Evolutionary conservation across 2,888 invertebrate species (phyloP).

Genomic region (Microplitis manilae): DNA sequence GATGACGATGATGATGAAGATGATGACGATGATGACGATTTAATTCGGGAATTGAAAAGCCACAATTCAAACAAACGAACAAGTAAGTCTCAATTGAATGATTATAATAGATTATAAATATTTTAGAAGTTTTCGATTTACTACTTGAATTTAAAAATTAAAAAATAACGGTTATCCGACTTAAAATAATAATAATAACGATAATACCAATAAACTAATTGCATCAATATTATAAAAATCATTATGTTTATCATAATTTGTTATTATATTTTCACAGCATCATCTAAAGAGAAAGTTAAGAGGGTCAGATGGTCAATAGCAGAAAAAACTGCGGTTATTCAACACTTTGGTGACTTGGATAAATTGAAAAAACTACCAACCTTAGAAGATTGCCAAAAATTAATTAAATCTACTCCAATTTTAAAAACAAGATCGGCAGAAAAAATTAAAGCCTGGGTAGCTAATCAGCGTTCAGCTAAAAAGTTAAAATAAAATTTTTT

Average conservation of each 20-base stretch:
- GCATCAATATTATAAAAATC: neutral
- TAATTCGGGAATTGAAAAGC: too few species aligned
- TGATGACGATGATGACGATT: too few species aligned
- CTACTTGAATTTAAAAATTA: neutral
- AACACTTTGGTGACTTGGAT: neutral
- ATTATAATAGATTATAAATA: too few species aligned
- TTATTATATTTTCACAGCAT: neutral
- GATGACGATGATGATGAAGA: too few species aligned
- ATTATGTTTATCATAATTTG: conserved; percentile 1
- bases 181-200: neutral
- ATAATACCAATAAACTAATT: neutral
- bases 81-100: too few species aligned
- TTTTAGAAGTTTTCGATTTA: too few species aligned
- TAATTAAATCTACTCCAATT: neutral
- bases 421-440: neutral
- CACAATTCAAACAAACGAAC: too few species aligned
- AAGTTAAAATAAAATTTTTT: neutral
- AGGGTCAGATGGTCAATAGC: neutral
- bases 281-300: conserved; percentile 5
- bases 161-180: neutral
- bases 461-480: neutral
- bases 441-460: neutral
- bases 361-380: neutral
- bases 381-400: neutral
- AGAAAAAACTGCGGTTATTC: conserved; percentile 1